phyloP scores from a whole-genome alignment of 2,113 vertebrate genomes.

The Potamarius usumacintae region DNA sequence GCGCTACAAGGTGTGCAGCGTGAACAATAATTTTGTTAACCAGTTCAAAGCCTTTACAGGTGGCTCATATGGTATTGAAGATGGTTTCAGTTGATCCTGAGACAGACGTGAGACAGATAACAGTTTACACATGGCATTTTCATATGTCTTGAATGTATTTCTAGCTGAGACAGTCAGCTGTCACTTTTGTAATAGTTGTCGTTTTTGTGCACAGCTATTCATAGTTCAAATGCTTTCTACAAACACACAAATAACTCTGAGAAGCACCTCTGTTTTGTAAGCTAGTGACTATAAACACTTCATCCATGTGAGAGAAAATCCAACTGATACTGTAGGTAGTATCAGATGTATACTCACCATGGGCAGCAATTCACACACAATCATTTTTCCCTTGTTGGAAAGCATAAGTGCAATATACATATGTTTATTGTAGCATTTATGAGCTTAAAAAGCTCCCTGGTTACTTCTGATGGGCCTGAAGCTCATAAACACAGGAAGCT shows the following conservation, averaged over 20 bases:
- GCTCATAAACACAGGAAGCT: conserved; percentile 41
- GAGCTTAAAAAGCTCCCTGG: conserved; percentile 38
- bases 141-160: not conserved
- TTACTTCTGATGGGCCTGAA: conserved; percentile 13
- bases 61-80: not conserved
- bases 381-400: not conserved
- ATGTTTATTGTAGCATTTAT: conserved; percentile 34
- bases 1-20: conserved; percentile 58
- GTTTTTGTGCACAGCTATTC: not conserved
- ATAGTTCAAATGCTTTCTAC: not conserved
- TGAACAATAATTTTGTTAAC: conserved; percentile 68
- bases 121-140: not conserved
- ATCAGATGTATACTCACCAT: not conserved
- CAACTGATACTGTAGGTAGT: not conserved
- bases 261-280: not conserved
- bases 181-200: not conserved
- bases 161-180: not conserved
- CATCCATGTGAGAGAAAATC: not conserved
- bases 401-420: conserved; percentile 25
- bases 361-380: not conserved
- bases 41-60: conserved; percentile 47
- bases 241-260: not conserved
- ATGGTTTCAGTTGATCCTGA: not conserved
- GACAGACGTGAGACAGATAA: not conserved
- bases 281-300: conserved; percentile 8